Percentiles rank a stretch among this genome's conserved stretches.
Evolutionary conservation across 1,140 invertebrate genomes (phyloP).

Genomic region (Drosophila kohkoa): DNA sequence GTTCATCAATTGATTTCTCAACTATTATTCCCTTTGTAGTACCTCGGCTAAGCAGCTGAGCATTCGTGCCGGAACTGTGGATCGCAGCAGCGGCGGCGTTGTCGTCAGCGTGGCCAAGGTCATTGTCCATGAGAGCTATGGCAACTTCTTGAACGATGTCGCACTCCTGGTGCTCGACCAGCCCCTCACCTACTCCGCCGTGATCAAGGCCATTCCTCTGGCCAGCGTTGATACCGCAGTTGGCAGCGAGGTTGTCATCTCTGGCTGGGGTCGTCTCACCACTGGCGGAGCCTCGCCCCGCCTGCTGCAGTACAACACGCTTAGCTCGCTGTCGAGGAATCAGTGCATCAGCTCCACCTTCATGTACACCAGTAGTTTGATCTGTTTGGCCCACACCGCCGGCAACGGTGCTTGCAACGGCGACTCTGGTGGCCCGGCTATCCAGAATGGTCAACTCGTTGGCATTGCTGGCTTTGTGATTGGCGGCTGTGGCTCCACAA

Average conservation of each 20-base stretch:
- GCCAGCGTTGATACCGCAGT: slow-evolving; percentile 61
- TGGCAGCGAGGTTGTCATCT: slow-evolving; percentile 67
- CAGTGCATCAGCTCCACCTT: slow-evolving; percentile 28
- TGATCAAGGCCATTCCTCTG: slow-evolving; percentile 77
- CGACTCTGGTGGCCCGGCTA: slow-evolving; percentile 72
- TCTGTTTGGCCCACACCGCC: too few species aligned
- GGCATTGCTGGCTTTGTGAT: slow-evolving; percentile 67
- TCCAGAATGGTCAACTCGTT: slow-evolving; percentile 66
- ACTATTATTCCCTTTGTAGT: too few species aligned
- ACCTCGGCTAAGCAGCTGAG: slow-evolving; percentile 27
- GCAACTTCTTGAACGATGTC: slow-evolving; percentile 85
- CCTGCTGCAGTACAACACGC: slow-evolving; percentile 62
- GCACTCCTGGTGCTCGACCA: slow-evolving; percentile 84
- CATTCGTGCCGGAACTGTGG: slow-evolving; percentile 59
- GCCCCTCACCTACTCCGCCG: slow-evolving; percentile 70
- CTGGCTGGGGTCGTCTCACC: slow-evolving; percentile 23
- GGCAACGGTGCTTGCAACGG: too few species aligned
- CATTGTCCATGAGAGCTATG: slow-evolving; percentile 82
- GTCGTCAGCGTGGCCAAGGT: slow-evolving; percentile 45
- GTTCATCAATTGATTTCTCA: too few species aligned
- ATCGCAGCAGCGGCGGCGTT: slow-evolving; percentile 63
- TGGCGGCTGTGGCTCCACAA: slow-evolving; percentile 54
- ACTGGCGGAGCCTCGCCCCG: slow-evolving; percentile 61
- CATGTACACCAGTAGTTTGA: too few species aligned
- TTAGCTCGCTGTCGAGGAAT: slow-evolving; percentile 41